phyloP scores from a whole-genome alignment of 2,113 vertebrate species.

The Motacilla alba region DNA sequence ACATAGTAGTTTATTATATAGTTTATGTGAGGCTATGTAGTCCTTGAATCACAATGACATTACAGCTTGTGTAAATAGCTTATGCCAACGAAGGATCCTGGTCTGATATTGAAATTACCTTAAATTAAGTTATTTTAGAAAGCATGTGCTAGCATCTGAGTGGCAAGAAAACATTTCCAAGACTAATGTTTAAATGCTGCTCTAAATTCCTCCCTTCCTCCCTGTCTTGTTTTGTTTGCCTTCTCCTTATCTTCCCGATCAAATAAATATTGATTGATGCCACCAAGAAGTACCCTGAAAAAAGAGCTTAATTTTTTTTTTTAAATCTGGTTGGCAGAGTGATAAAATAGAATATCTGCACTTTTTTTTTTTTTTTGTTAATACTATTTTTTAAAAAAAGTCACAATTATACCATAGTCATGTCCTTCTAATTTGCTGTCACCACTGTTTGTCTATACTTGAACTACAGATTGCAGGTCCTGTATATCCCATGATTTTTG shows the following conservation, averaged over 20 bases:
- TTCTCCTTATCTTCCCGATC: background rate
- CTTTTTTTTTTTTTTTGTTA: background rate
- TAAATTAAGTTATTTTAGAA: slow-evolving; percentile 5
- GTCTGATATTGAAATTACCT: slow-evolving; percentile 2
- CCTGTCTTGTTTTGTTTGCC: background rate
- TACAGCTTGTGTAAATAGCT: background rate
- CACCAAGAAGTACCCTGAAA: background rate
- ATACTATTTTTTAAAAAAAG: background rate
- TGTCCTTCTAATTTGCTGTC: background rate
- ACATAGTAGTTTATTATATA: background rate
- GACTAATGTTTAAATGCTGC: background rate
- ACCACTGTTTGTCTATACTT: background rate
- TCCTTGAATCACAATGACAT: slow-evolving; percentile 1
- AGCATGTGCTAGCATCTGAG: background rate
- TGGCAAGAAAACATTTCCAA: slow-evolving; percentile 13
- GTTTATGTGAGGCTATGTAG: background rate
- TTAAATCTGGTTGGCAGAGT: background rate
- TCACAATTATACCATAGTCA: background rate
- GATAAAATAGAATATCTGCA: background rate
- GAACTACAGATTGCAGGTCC: background rate
- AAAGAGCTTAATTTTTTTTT: background rate
- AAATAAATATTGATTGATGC: background rate
- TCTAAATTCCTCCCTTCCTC: background rate
- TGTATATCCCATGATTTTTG: background rate
- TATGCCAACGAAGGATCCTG: background rate